Base-by-base conservation (phyloP, 2,113 vertebrate genomes). In the Ciconia stormi region DNA sequence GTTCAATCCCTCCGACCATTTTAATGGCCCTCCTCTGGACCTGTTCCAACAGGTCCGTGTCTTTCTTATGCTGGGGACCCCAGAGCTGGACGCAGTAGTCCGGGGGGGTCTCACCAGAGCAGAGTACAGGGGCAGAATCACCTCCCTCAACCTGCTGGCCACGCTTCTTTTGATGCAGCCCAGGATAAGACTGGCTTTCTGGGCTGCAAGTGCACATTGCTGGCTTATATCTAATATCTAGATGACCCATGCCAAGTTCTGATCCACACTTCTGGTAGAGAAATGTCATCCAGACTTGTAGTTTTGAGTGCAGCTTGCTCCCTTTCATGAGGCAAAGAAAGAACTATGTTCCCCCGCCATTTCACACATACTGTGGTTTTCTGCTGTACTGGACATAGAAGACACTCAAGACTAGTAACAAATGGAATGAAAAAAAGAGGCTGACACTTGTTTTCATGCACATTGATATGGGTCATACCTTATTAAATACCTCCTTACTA, bases 401-500 rank as follows among this genome's bases (percentile, higher is more conserved):
- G 27, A 85, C 17, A 65, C 13, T 70, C 29, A 34, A 76, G 19
- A 80, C 18, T 47, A 90, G 9, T 69, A 83, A 74, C 4, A 88
- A 53, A 7, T 13, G 11, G 23, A 80, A 86, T 16, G 23, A 82
- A 40, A 50, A 58, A 62, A 26, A 49, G 15, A 89, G 21, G 27
- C 25, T 72, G 82, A 47, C 7, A 20, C 9, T 46, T 38, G 27
- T 62, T 67, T 74, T 74, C 62, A 81, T 26, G 32, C 44, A 90
- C 18, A 34, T 7, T 15, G 23, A 52, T 62, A 49, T 5, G 17
- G 23, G 56, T 61, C 95, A 62, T 98, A 99, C 99, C 98, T 99
- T 99, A 98, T 99, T 99, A 96, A 99, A 99, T 72, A 99, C 99
- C 47, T 99, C 99, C 97, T 99, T 98, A 97, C 99, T 99, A 91